Conservation (phyloP, 2,888 invertebrate species). For the Metellina segmentata region DNA sequence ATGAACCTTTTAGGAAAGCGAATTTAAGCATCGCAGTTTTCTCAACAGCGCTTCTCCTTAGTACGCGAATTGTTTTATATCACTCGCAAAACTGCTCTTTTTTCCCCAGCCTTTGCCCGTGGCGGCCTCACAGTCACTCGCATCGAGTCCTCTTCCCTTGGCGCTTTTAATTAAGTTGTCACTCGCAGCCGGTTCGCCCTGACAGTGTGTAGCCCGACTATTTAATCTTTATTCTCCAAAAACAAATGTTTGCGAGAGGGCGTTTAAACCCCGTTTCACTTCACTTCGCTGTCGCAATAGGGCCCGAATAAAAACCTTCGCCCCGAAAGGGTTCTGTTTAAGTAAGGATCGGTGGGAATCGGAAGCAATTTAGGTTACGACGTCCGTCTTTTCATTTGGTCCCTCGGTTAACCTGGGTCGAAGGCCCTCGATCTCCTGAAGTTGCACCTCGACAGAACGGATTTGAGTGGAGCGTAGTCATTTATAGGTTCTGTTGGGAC, state of each 20-base stretch:
- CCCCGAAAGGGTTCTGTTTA: neutral
- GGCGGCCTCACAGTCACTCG: neutral
- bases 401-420: no score
- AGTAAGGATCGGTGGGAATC: neutral
- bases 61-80: neutral
- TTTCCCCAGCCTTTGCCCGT: neutral
- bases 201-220: neutral
- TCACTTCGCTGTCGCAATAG: neutral
- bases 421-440: no score
- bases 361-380: neutral
- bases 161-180: neutral
- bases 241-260: neutral
- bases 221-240: neutral
- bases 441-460: no score
- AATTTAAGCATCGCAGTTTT: neutral
- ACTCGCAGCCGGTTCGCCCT: neutral
- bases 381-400: no score
- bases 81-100: neutral
- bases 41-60: neutral
- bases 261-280: neutral
- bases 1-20: no score
- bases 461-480: no score
- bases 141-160: neutral
- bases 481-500: no score
- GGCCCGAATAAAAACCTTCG: neutral